These are phyloP conservation scores for Porites cylindrica DNA, from an alignment of 92 coral and sea anemone species.

Conservation along the genomic window DNA sequence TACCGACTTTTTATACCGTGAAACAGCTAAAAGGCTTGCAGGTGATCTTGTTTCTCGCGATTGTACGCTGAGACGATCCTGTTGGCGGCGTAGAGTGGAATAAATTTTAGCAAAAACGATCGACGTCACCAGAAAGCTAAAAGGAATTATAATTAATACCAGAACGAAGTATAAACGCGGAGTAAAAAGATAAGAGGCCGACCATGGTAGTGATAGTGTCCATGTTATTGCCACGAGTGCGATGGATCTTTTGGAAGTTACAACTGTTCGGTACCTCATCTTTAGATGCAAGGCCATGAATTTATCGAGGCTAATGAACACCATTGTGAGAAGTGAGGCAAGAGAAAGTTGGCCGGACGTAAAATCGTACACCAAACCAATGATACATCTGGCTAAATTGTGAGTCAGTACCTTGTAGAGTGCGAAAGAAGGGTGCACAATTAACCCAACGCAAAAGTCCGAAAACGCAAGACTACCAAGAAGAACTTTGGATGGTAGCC, in stretches of 20 bases:
- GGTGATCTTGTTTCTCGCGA: neutral
- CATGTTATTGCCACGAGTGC: neutral
- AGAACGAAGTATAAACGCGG: neutral
- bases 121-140: neutral
- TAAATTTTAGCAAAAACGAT: conserved; percentile 6
- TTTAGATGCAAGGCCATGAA: conserved; percentile 12
- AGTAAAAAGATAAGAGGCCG: neutral
- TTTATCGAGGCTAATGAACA: conserved; percentile 1
- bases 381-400: neutral
- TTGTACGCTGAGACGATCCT: neutral
- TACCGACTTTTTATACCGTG: neutral
- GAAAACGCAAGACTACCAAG: conserved; percentile 1
- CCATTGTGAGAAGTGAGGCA: neutral
- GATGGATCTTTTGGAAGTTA: neutral
- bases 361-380: conserved; percentile 1
- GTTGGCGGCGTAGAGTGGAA: neutral
- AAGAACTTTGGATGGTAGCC: neutral
- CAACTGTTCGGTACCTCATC: neutral
- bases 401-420: neutral
- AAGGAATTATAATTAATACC: neutral
- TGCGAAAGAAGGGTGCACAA: neutral
- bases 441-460: neutral
- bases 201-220: neutral
- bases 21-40: neutral
- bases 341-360: conserved; percentile 2